Evolutionary conservation across 2,888 invertebrate genomes (phyloP).

Genomic region (Crepidodera aurea): DNA sequence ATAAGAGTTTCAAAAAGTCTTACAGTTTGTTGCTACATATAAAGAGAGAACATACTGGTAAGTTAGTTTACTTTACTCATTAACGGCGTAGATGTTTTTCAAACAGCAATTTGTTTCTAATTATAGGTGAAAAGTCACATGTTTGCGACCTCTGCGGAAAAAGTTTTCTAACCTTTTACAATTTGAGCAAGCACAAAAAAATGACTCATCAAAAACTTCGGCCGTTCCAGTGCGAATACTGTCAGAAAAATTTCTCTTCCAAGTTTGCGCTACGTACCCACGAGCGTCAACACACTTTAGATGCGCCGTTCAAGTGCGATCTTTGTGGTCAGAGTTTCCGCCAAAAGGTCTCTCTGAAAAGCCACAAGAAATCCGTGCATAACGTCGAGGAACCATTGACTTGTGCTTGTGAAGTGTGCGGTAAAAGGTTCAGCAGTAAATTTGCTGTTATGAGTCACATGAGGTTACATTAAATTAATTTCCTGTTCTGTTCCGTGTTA

Average conservation of each 20-base stretch:
- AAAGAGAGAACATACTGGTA: constrained; percentile 45
- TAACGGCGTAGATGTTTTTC: neutral
- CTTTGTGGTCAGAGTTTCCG: constrained; percentile 51
- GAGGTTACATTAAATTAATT: constrained; percentile 39
- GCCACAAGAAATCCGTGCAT: constrained; percentile 52
- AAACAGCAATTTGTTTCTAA: constrained; percentile 11
- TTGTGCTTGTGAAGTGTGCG: constrained; percentile 48
- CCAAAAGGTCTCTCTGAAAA: constrained; percentile 52
- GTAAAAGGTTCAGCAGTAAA: constrained; percentile 42
- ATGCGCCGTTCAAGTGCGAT: constrained; percentile 50
- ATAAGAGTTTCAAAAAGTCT: constrained; percentile 45
- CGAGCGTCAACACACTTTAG: constrained; percentile 52
- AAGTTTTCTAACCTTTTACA: constrained; percentile 43
- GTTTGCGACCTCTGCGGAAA: constrained; percentile 48
- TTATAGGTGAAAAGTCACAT: constrained; percentile 47
- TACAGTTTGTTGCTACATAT: constrained; percentile 49
- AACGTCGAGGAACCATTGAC: constrained; percentile 48
- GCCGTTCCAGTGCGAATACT: constrained; percentile 50
- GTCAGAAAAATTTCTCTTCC: constrained; percentile 50
- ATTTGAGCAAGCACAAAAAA: constrained; percentile 49
- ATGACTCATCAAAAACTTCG: constrained; percentile 52
- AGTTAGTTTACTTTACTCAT: neutral
- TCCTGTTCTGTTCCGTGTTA: neutral
- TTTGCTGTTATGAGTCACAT: constrained; percentile 44
- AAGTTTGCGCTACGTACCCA: constrained; percentile 50